Evolutionary conservation across 1,140 invertebrate genomes (phyloP).

Genomic region (Hydropsyche tenuis): DNA sequence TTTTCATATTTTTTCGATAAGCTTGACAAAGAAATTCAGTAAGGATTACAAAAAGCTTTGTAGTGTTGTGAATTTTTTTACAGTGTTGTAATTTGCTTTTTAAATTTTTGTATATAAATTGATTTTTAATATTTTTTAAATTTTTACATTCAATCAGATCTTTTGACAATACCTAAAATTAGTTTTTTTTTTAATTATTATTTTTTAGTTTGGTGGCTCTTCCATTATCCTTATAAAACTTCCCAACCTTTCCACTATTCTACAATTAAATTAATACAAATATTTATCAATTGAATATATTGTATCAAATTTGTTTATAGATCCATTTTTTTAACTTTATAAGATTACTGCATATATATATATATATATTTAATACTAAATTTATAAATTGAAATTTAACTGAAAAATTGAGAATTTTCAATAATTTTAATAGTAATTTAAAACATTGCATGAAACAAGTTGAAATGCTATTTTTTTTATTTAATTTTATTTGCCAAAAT

Average conservation of each 20-base stretch:
- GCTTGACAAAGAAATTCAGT: not conserved
- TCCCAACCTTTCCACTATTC: slow-evolving; percentile 37
- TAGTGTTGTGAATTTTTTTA: not conserved
- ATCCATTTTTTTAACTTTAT: too few species aligned
- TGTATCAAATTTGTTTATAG: too few species aligned
- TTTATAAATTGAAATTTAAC: not conserved
- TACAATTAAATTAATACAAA: not conserved
- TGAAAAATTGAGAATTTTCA: not conserved
- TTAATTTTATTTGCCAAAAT: slow-evolving; percentile 19
- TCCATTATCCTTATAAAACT: slow-evolving; percentile 36
- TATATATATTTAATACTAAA: not conserved
- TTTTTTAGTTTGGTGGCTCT: slow-evolving; percentile 33
- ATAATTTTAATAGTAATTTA: too few species aligned
- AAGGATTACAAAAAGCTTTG: not conserved
- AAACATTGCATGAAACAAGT: not conserved
- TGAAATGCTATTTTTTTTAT: not conserved
- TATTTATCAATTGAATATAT: too few species aligned
- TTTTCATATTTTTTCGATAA: not conserved
- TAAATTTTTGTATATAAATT: not conserved
- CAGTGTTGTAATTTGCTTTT: not conserved
- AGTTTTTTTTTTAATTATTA: slow-evolving; percentile 17
- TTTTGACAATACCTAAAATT: not conserved
- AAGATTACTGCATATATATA: slow-evolving; percentile 11
- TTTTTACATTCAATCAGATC: too few species aligned
- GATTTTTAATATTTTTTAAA: too few species aligned